These are phyloP conservation scores for Rachycentron canadum DNA, from an alignment of 2,797 vertebrate genomes.

Conservation along the genomic window DNA sequence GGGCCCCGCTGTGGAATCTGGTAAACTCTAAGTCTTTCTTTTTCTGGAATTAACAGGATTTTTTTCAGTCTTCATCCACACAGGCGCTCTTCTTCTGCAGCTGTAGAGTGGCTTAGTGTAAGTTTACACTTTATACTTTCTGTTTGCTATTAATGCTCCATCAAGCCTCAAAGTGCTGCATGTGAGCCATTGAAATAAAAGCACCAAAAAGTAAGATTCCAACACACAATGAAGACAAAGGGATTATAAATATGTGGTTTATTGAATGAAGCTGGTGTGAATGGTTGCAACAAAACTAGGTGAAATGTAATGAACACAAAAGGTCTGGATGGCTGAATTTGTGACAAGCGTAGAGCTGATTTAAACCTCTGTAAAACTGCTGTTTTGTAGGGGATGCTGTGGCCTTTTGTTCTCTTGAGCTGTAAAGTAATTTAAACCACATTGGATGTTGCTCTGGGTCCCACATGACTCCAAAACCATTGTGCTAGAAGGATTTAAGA, in stretches of 20 bases:
- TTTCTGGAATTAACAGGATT: background rate
- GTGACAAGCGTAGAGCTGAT: slow-evolving; percentile 34
- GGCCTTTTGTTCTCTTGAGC: slow-evolving; percentile 14
- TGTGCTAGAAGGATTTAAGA: slow-evolving; percentile 4
- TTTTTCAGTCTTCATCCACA: background rate
- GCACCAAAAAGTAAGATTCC: too few species aligned
- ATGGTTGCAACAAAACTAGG: background rate
- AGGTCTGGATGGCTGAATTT: background rate
- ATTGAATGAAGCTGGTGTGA: background rate
- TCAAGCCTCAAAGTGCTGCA: background rate
- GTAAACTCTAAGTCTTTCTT: background rate
- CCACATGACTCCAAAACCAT: slow-evolving; percentile 19
- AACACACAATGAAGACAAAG: background rate
- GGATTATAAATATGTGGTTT: background rate
- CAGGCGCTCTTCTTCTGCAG: too few species aligned
- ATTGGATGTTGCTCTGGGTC: slow-evolving; percentile 5
- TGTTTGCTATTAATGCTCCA: background rate
- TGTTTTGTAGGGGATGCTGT: slow-evolving; percentile 23
- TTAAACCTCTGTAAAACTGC: slow-evolving; percentile 38
- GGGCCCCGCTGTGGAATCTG: background rate
- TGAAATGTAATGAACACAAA: background rate
- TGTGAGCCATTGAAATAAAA: background rate
- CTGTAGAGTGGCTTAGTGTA: background rate
- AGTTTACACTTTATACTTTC: background rate
- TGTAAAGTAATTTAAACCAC: slow-evolving; percentile 49